Evolutionary conservation across 2,888 invertebrate genomes (phyloP).

Genomic region (Drosophila subsilvestris): DNA sequence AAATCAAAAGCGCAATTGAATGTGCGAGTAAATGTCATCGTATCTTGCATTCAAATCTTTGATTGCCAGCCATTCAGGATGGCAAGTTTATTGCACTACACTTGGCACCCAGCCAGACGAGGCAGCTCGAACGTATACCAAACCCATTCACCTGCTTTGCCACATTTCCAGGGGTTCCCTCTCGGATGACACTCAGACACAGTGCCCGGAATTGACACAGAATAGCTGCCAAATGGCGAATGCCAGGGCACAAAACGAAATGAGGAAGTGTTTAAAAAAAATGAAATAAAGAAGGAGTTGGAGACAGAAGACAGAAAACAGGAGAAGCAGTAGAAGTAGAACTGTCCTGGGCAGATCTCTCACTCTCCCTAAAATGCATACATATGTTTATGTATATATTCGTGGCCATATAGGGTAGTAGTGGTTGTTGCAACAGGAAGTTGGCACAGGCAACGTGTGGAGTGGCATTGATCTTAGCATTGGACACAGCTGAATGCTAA

Average conservation of each 20-base stretch:
- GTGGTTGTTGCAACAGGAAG: slow-evolving; percentile 69
- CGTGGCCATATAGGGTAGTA: slow-evolving; percentile 72
- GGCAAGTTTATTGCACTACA: slow-evolving; percentile 78
- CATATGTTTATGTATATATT: slow-evolving; percentile 1
- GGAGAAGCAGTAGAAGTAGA: slow-evolving; percentile 26
- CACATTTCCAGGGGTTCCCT: slow-evolving; percentile 30
- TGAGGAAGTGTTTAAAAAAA: slow-evolving; percentile 72
- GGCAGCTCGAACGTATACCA: slow-evolving; percentile 10
- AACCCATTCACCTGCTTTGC: slow-evolving; percentile 60
- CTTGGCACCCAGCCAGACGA: slow-evolving; percentile 73
- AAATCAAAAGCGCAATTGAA: slow-evolving; percentile 80
- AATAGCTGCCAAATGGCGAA: slow-evolving; percentile 72
- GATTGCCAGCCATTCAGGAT: slow-evolving; percentile 77
- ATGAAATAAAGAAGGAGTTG: slow-evolving; percentile 17
- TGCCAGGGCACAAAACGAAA: slow-evolving; percentile 67
- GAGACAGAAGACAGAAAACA: slow-evolving; percentile 16
- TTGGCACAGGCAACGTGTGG: slow-evolving; percentile 61
- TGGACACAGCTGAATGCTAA: slow-evolving; percentile 54
- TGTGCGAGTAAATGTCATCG: slow-evolving; percentile 79
- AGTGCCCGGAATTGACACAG: slow-evolving; percentile 77
- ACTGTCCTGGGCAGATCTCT: slow-evolving; percentile 13
- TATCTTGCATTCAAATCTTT: slow-evolving; percentile 79
- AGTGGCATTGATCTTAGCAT: slow-evolving; percentile 79
- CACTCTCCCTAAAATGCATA: slow-evolving; percentile 1
- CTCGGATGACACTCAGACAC: slow-evolving; percentile 71